phyloP scores from a whole-genome alignment of 2,113 vertebrate species.

The Capricornis sumatraensis region DNA sequence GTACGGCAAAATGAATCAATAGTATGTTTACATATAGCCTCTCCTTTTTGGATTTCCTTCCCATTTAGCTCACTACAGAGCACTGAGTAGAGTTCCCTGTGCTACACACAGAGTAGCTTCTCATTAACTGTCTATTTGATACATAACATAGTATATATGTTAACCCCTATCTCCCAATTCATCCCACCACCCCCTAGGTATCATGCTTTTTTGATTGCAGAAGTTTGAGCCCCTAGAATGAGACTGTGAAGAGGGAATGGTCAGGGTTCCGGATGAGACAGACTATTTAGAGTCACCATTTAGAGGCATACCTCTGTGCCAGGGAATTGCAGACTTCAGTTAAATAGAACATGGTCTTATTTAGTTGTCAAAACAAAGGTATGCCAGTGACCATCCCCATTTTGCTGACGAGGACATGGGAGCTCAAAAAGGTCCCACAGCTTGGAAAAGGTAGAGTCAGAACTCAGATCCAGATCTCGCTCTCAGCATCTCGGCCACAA shows the following conservation, averaged over 20 bases:
- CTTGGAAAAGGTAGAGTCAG: background rate
- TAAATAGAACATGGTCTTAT: background rate
- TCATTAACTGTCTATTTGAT: background rate
- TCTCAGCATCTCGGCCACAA: background rate
- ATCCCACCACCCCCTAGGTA: background rate
- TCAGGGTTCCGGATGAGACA: accelerated
- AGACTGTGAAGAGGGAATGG: background rate
- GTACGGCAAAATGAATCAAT: background rate
- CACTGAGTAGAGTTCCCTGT: background rate
- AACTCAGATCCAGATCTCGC: background rate
- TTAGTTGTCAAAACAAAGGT: background rate
- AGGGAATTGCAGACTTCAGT: background rate
- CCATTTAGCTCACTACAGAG: background rate
- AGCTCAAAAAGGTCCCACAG: background rate
- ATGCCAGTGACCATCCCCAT: background rate
- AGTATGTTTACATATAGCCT: background rate
- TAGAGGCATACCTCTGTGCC: background rate
- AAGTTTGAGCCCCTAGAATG: background rate
- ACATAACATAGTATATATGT: background rate
- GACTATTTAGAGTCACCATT: background rate
- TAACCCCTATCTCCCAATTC: background rate
- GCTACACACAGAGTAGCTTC: background rate
- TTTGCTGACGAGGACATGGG: background rate
- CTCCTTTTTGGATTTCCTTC: background rate
- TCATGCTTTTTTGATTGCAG: background rate